Evolutionary conservation across 2,888 invertebrate species (phyloP).

Genomic region (Coelinius sp.): DNA sequence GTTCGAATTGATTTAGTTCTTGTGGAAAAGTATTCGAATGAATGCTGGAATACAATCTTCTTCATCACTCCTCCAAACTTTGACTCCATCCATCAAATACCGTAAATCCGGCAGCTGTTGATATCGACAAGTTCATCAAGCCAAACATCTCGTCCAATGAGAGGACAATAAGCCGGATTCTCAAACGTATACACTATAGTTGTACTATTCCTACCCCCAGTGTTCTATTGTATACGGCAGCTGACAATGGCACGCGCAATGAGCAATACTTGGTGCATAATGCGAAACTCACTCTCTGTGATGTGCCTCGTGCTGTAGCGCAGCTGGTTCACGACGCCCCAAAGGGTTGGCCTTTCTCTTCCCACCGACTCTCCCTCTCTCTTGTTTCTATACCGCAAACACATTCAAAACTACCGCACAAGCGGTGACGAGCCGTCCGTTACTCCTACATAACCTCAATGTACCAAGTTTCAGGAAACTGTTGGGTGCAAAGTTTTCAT

Average conservation of each 20-base stretch:
- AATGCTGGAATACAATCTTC: too few species aligned
- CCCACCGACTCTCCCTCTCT: background rate
- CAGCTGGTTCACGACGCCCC: slow-evolving; percentile 28
- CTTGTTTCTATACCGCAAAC: slow-evolving; percentile 14
- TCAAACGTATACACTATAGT: slow-evolving; percentile 1
- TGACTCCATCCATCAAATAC: slow-evolving; percentile 17
- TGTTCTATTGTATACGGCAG: slow-evolving; percentile 41
- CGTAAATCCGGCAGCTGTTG: background rate
- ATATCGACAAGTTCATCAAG: slow-evolving; percentile 24
- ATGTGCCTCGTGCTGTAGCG: slow-evolving; percentile 13
- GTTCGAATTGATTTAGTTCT: too few species aligned
- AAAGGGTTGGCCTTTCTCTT: slow-evolving; percentile 17
- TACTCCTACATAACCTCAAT: slow-evolving; percentile 27
- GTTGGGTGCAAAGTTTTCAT: background rate
- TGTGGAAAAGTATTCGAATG: too few species aligned
- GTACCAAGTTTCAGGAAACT: slow-evolving; percentile 32
- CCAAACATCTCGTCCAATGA: slow-evolving; percentile 45
- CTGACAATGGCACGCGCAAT: slow-evolving; percentile 44
- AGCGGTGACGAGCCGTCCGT: slow-evolving; percentile 28
- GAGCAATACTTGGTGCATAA: slow-evolving; percentile 49
- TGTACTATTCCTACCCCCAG: slow-evolving; percentile 41
- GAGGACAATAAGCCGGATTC: slow-evolving; percentile 42
- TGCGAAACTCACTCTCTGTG: slow-evolving; percentile 35
- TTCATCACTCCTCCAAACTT: background rate
- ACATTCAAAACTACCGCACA: slow-evolving; percentile 25